Evolutionary conservation across 2,888 invertebrate species (phyloP), one percentile per base, ranked within the genome.

Genomic region (Zele albiditarsus): DNA sequence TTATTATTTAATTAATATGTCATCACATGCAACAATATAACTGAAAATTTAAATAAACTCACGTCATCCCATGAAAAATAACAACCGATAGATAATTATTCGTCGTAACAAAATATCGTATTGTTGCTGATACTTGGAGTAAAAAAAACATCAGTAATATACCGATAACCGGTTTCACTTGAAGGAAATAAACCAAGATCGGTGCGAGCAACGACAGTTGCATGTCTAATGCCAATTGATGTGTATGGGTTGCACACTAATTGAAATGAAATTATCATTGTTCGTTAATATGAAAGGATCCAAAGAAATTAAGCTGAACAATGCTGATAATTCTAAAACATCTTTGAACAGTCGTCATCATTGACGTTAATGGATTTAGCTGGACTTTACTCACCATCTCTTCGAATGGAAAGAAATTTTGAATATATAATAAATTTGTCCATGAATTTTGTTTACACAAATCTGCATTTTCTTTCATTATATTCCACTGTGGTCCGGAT

Each of bases 231-330:
- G 95, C 94, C 78, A 95, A 85, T 82, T 94, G 94, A 84, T 95
- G 93, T 0, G 94, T 94, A 88, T 94, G 94, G 0, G 94, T 93
- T 27, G 94, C 94, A 83, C 95, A 95, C 95, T 95, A 88, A 58
- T 60, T 62, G 66, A 60, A 31, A 68, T 25, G 33, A 70, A 38
- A 68, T 20, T 62, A 31, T 31, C 4, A 31, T 31, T 31, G 31
- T 4, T 31, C 5, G 31, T 31, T 31, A 5, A 3, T 31, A 4
- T 31, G n/a, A 31, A 31, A 31, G 3, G 31, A 4, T 31, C 5
- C 31, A 31, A 31, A 31, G 3, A 31, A 31, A 31, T 31, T 4
- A 31, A 31, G 31, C 31, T 31, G 3, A 3, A 31, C 31, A 3
- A 5, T 5, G 31, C 31, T 31, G 31, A 5, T 5, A 31, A 31